Evolutionary conservation across 2,113 vertebrate species (phyloP).

Genomic region (Indri indri): DNA sequence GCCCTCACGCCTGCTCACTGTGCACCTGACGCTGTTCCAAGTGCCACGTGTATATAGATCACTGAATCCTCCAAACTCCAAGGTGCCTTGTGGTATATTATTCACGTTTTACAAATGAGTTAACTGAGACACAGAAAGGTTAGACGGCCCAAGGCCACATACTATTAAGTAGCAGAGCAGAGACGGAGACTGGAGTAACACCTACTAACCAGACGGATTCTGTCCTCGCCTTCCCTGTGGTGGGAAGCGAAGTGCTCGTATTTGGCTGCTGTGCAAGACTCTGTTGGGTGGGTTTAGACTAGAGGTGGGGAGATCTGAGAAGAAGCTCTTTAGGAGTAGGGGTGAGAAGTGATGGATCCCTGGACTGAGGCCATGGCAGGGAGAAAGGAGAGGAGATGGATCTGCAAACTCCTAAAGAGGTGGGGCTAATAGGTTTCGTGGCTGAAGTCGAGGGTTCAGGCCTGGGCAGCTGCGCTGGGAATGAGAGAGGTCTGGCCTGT

Average conservation of each 20-base stretch:
- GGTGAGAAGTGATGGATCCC: not conserved
- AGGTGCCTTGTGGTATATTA: not conserved
- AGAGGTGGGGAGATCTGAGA: not conserved
- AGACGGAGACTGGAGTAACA: not conserved
- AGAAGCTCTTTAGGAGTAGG: not conserved
- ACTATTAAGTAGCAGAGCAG: not conserved
- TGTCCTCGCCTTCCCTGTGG: not conserved
- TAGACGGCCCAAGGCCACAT: not conserved
- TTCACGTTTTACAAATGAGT: not conserved
- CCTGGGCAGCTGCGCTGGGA: not conserved
- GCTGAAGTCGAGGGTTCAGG: not conserved
- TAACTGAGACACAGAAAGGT: not conserved
- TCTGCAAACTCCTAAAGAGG: not conserved
- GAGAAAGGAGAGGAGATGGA: not conserved
- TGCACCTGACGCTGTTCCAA: rapidly evolving
- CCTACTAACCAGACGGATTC: not conserved
- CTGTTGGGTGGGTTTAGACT: not conserved
- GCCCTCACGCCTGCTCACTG: rapidly evolving
- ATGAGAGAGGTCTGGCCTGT: not conserved
- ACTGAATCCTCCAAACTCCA: not conserved
- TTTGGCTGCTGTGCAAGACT: not conserved
- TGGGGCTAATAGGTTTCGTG: not conserved
- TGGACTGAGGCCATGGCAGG: too few relatives aligned
- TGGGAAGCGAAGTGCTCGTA: not conserved
- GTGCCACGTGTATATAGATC: not conserved